Percentiles rank a stretch among this genome's conserved stretches.
Conservation (phyloP, 2,888 invertebrate genomes). For the Lordiphosa fenestrarum region DNA sequence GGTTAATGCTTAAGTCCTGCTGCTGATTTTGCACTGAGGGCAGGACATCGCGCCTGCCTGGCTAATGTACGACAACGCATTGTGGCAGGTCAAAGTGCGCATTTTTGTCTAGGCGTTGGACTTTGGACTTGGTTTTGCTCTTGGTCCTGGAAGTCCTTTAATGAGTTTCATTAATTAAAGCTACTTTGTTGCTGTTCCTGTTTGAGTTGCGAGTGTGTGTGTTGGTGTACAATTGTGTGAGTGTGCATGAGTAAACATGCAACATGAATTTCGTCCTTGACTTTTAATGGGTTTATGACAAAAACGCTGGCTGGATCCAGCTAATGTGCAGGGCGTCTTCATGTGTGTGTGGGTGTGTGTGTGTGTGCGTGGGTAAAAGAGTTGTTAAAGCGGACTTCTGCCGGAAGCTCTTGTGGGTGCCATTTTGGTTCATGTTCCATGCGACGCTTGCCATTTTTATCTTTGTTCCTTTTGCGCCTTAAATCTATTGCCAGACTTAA, state of each 20-base stretch:
- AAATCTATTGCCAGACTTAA: conserved; percentile 38
- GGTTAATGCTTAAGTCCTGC: conserved; percentile 27
- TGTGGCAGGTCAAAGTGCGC: conserved; percentile 70
- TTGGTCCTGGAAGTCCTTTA: conserved; percentile 55
- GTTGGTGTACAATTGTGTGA: conserved; percentile 14
- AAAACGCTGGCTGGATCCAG: conserved; percentile 48
- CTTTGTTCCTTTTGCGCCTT: conserved; percentile 32
- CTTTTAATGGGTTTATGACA: conserved; percentile 76
- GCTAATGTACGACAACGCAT: conserved; percentile 64
- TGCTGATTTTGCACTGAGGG: conserved; percentile 26
- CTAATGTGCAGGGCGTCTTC: conserved; percentile 54
- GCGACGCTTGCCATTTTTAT: conserved; percentile 58
- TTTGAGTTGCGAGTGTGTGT: conserved; percentile 11
- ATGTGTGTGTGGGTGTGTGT: conserved; percentile 5
- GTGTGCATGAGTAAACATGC: conserved; percentile 62
- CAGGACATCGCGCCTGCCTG: conserved; percentile 24
- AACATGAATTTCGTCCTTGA: conserved; percentile 76
- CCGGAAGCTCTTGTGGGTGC: conserved; percentile 71
- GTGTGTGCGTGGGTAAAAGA: conserved; percentile 48
- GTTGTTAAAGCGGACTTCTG: conserved; percentile 69
- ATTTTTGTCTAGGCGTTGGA: conserved; percentile 46
- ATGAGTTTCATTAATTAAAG: conserved; percentile 75
- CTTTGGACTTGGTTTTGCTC: conserved; percentile 7
- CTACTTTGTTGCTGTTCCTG: conserved; percentile 56
- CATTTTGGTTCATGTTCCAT: conserved; percentile 68